phyloP scores from a whole-genome alignment of 2,888 invertebrate species.

The Epicampocera succincta region DNA sequence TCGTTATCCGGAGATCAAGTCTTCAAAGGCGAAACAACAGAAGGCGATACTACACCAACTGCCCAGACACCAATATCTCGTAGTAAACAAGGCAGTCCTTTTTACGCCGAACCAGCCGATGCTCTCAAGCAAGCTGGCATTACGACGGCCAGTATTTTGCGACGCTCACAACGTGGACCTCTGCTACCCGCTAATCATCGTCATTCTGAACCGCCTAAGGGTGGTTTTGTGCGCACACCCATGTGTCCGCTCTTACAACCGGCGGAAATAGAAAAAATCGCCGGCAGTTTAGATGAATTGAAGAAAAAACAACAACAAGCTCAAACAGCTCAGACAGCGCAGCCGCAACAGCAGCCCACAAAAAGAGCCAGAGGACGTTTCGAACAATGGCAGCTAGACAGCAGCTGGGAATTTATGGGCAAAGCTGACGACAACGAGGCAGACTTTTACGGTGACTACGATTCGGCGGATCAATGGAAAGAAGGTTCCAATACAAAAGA shows the following conservation, averaged over 20 bases:
- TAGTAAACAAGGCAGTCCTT: constrained; percentile 90
- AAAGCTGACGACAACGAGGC: constrained; percentile 79
- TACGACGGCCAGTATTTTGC: constrained; percentile 78
- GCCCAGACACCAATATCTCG: constrained; percentile 77
- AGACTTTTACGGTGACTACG: constrained; percentile 78
- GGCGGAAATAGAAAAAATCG: constrained; percentile 80
- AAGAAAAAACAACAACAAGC: constrained; percentile 82
- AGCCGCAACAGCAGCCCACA: constrained; percentile 72
- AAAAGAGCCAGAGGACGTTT: constrained; percentile 80
- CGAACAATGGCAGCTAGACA: constrained; percentile 91
- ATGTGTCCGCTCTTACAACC: constrained; percentile 86
- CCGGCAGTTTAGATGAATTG: constrained; percentile 81
- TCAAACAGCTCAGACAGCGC: constrained; percentile 70
- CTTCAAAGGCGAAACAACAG: constrained; percentile 72
- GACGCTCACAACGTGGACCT: constrained; percentile 79
- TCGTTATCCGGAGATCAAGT: constrained; percentile 74
- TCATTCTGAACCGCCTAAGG: constrained; percentile 85
- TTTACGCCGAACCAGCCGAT: constrained; percentile 95
- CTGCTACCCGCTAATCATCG: constrained; percentile 83
- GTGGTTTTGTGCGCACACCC: constrained; percentile 75
- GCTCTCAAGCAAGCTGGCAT: constrained; percentile 84
- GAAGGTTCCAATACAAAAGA: constrained; percentile 61
- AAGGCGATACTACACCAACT: constrained; percentile 78
- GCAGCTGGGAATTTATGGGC: constrained; percentile 95
- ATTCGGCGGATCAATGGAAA: constrained; percentile 79